A percentile compares a stretch with the other conserved stretches of the same genome.
Conservation (phyloP, 2,113 vertebrate genomes). For the Marcusenius ussheri region DNA sequence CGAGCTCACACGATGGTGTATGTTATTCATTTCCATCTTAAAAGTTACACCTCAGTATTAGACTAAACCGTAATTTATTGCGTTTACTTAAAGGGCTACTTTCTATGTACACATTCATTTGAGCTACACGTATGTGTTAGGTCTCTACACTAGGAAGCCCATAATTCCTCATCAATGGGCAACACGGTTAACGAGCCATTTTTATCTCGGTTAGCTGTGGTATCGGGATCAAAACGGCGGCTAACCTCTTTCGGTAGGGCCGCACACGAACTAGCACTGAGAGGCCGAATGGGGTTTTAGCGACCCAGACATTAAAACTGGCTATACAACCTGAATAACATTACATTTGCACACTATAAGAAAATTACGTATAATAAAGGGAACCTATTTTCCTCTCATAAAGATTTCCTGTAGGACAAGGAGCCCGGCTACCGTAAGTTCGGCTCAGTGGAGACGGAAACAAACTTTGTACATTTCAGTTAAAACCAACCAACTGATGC, state of each 20-base stretch:
- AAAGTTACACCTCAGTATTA: neutral
- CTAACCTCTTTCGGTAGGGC: neutral
- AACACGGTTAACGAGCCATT: neutral
- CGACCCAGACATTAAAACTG: neutral
- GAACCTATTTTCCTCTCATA: neutral
- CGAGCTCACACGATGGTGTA: neutral
- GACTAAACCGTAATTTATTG: neutral
- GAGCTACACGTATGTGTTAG: neutral
- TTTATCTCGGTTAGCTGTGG: neutral
- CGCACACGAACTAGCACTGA: neutral
- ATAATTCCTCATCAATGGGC: neutral
- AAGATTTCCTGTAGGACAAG: neutral
- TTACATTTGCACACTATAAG: neutral
- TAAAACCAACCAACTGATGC: neutral
- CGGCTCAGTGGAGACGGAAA: neutral
- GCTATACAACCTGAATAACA: neutral
- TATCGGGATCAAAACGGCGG: neutral
- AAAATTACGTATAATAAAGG: neutral
- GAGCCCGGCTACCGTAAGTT: neutral
- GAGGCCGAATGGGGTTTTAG: neutral
- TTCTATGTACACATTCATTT: neutral
- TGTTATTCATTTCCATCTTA: neutral
- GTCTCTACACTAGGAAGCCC: neutral
- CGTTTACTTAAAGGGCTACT: neutral
- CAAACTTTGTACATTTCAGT: neutral